A percentile compares a stretch with the other conserved stretches of the same genome.
Conservation (phyloP, 2,888 invertebrate genomes). For the Drosophila austrosaltans region DNA sequence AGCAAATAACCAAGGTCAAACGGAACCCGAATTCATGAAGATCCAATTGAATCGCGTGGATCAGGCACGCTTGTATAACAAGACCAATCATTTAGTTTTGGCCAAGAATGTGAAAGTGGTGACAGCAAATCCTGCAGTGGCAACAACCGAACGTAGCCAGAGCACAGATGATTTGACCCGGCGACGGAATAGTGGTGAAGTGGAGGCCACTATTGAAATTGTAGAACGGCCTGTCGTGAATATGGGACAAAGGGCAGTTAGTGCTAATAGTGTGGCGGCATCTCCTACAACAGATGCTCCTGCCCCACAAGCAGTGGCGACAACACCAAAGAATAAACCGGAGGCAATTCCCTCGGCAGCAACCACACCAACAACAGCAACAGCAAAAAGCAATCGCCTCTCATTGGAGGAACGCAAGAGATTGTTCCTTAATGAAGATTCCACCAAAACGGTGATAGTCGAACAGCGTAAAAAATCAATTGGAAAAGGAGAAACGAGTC, state of each 20-base stretch:
- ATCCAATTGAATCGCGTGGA: slow-evolving; percentile 90
- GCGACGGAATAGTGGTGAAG: slow-evolving; percentile 82
- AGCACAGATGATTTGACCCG: slow-evolving; percentile 77
- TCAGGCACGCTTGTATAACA: slow-evolving; percentile 85
- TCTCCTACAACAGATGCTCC: slow-evolving; percentile 40
- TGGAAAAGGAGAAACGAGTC: slow-evolving; percentile 50
- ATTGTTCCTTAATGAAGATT: slow-evolving; percentile 80
- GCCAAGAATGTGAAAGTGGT: slow-evolving; percentile 85
- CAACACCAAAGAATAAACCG: slow-evolving; percentile 21
- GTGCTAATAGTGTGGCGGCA: slow-evolving; percentile 56
- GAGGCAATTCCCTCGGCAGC: slow-evolving; percentile 40
- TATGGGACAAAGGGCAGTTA: slow-evolving; percentile 63
- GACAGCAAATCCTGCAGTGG: slow-evolving; percentile 41
- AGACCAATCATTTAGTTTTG: slow-evolving; percentile 86
- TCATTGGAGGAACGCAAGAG: slow-evolving; percentile 81
- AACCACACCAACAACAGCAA: slow-evolving; percentile 43
- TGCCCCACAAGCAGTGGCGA: slow-evolving; percentile 47
- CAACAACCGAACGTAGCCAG: slow-evolving; percentile 62
- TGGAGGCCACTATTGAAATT: slow-evolving; percentile 66
- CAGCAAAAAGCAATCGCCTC: slow-evolving; percentile 44
- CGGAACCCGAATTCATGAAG: slow-evolving; percentile 87
- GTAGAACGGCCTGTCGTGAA: slow-evolving; percentile 42
- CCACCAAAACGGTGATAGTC: slow-evolving; percentile 73
- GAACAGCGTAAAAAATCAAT: slow-evolving; percentile 81
- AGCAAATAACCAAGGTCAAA: neutral